Evolutionary conservation across 2,797 vertebrate genomes (phyloP).

Genomic region (Oryzias dopingdopingensis): DNA sequence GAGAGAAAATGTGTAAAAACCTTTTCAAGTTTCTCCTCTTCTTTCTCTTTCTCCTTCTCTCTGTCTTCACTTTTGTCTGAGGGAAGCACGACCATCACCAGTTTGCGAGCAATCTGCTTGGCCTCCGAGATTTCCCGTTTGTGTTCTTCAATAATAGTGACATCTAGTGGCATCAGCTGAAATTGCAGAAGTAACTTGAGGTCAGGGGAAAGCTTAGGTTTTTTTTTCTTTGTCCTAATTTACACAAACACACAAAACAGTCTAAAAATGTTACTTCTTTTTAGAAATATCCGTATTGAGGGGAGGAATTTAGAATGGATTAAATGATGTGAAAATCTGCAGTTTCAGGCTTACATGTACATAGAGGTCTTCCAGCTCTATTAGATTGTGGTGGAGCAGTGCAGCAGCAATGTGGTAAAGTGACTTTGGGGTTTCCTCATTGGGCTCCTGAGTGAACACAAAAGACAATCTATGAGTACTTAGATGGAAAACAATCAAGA

Average conservation of each 20-base stretch:
- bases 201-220: too few species aligned
- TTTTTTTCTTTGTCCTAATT: neutral
- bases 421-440: conserved; percentile 93
- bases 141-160: conserved; percentile 90
- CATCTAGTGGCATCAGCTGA: conserved; percentile 92
- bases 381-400: conserved; percentile 93
- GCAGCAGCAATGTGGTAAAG: conserved; percentile 96
- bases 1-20: conserved; percentile 57
- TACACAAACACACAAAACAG: too few species aligned
- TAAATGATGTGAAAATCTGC: too few species aligned
- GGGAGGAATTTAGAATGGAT: too few species aligned
- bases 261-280: too few species aligned
- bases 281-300: too few species aligned
- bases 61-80: conserved; percentile 96
- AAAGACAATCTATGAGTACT: neutral
- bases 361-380: conserved; percentile 96
- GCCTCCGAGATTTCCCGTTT: conserved; percentile 92
- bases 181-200: conserved; percentile 16
- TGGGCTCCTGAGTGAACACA: conserved; percentile 85
- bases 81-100: conserved; percentile 94
- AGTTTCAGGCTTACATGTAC: conserved; percentile 86
- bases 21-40: conserved; percentile 96
- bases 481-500: too few species aligned
- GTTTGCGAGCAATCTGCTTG: conserved; percentile 94
- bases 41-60: conserved; percentile 96